Evolutionary conservation across 2,113 vertebrate species (phyloP), one percentile per base, ranked within the genome.

Genomic region (Lutjanus erythropterus): DNA sequence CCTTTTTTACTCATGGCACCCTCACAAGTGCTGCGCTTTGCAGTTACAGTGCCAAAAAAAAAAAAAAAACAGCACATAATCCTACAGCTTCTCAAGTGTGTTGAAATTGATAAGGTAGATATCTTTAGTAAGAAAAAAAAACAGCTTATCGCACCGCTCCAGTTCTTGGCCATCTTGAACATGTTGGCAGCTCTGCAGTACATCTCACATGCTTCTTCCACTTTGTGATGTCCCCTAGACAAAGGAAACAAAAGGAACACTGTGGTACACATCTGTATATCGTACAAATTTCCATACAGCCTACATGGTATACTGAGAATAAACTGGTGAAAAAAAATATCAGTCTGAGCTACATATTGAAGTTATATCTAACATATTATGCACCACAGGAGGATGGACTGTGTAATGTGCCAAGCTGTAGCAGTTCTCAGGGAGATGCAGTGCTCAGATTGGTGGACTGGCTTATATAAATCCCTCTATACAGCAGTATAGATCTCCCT

Each of bases 151-250:
- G 69, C 93, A 99, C 98, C 98, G 3, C 90, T 98, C 98, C 98
- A 99, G 86, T 99, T 99, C 92, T 99, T 99, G 85, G 96, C 96
- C 86, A 99, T 99, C 96, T 99, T 99, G 96, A 99, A 99, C 98
- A 99, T 99, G 94, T 99, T 99, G 87, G 98, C 97, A 55, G 98
- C 97, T 94, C 98, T 96, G 85, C 97, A 97, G 86, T 99, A 99
- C 98, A 99, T 99, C 81, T 99, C 98, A 64, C 98, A 99, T 0
- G 98, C 98, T 74, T 99, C 98, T 93, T 99, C 98, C 78, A 99
- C 95, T 83, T 96, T 97, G 56, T 98, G 96, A 90, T 95, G 97
- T 85, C 98, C 98, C 78, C 98, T 99, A 88, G 62, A 90, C 86
- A 33, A 80, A 66, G 9, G 3, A 74, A 47, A 31, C 14, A 73